Evolutionary conservation across 2,797 vertebrate species (phyloP), one percentile per base, ranked within the genome.

Genomic region (Hippopotamyrus pictus): DNA sequence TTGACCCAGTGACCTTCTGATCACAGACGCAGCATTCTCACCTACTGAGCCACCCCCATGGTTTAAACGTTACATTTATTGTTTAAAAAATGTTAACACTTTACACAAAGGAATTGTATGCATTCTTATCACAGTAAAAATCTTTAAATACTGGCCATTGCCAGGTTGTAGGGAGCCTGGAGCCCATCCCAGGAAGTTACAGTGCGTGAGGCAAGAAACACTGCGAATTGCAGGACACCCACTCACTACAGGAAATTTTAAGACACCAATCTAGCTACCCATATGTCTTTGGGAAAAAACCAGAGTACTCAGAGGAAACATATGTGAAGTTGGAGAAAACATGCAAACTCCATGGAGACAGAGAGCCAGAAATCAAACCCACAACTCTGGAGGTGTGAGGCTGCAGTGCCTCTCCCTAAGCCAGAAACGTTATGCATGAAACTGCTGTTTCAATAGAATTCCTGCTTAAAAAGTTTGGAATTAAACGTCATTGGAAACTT

Each of bases 201-300:
- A 82, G 41, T 44, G 14, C 41, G 44, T 82, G 76, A 82, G 76
- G 76, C 76, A 82, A n/a, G 41, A 46, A n/a, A 46, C 76, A 44
- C 76, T 82, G 14, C 0, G 14, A 22, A 46, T 11, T 82, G 41
- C 33, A 41, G 69, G 69, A 82, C 37, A 82, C 76, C 76, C 76
- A 82, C 76, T 82, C 41, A 9, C 19, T 82, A 9, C 44, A 22
- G 76, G 76, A 44, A 46, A 46, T 46, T 46, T 46, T n/a, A 82
- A 82, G 41, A 82, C 76, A 82, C 76, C 76, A 46, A 46, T 82
- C 76, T 46, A 82, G 76, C 76, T 82, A 6, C 76, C 76, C 76
- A 82, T 46, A 82, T 82, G 76, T 82, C 69, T 76, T 76, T 76
- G 69, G 76, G 76, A 44, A 46, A 41, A 82, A 82, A 82, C 3